Base-by-base conservation (phyloP, 1,140 invertebrate species). In the Bombus soroeensis region DNA sequence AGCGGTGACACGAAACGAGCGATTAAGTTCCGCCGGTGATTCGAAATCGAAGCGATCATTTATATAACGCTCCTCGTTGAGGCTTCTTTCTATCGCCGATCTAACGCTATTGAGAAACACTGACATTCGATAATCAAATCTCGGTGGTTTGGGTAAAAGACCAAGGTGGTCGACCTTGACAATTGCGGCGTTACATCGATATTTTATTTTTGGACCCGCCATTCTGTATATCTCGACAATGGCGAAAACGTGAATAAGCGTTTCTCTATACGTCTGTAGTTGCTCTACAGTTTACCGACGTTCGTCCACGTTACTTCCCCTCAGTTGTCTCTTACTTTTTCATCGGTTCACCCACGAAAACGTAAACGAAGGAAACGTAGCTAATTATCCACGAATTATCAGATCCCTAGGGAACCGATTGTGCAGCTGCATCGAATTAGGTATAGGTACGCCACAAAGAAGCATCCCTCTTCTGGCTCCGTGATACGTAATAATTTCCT, bases 151-250 rank as follows among this genome's bases (percentile, higher is more conserved):
- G 71, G 34, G 37, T 81, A 32, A 47, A 68, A 62, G 28, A 85
- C 47, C 79, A 85, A 81, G 79, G 71, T 81, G 34, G 59, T 32
- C 84, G 59, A 85, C 84, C 84, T 85, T 85, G 84, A 75, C 84
- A 81, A 81, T 85, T 74, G 57, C 43, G 41, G 4, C 43, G 66
- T 62, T 79, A 53, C 75, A 62, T 84, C 83, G 76, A 79, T 71
- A 70, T 41, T 79, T 79, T 79, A 84, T 85, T 80, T 80, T 84
- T 37, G 75, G 75, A 39, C 0, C 18, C 1, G n/a, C 59, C 41
- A 28, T 73, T 57, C 28, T 18, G 74, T 57, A 76, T 83, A 53
- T 53, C 41, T 43, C 12, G 43, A 77, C 74, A 77, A 77, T 68
- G 18, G 32, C 68, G 28, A 43, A 22, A 47, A 8, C 13, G 0